Percentiles rank a stretch among this genome's conserved stretches.
Conservation (phyloP, 2,797 vertebrate species). For the Allobates femoralis region DNA sequence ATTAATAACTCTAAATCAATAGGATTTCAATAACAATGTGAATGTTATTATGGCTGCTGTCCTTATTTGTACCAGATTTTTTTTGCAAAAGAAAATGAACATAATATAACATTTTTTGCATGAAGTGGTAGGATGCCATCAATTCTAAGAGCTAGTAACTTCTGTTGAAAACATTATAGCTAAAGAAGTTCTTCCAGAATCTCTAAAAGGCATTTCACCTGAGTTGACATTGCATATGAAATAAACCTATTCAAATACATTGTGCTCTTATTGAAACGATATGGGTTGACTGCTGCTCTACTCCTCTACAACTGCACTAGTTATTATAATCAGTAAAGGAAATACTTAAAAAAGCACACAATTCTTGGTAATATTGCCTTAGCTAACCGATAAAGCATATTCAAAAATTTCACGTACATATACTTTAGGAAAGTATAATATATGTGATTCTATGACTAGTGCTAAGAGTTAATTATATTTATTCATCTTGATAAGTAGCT, state of each 20-base stretch:
- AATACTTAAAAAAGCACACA: too few species aligned
- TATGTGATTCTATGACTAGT: too few species aligned
- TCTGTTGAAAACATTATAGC: not conserved
- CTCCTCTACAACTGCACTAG: too few species aligned
- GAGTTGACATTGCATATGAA: constrained; percentile 11
- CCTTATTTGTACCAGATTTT: not conserved
- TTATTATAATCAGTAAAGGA: too few species aligned
- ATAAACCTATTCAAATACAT: not conserved
- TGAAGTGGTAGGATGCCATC: not conserved
- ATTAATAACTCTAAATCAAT: constrained; percentile 1
- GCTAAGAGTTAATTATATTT: too few species aligned
- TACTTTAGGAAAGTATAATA: too few species aligned
- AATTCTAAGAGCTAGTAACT: not conserved
- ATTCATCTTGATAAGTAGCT: too few species aligned
- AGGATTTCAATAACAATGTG: not conserved
- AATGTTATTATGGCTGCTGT: not conserved
- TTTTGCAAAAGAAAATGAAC: not conserved
- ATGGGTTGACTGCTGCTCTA: not conserved
- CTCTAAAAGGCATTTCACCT: not conserved
- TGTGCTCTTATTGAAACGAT: not conserved
- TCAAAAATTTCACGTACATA: too few species aligned
- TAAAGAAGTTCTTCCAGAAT: not conserved
- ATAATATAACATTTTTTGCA: not conserved
- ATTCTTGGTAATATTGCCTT: too few species aligned
- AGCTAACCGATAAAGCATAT: too few species aligned